Evolutionary conservation across 2,797 vertebrate genomes (phyloP), one percentile per base, ranked within the genome.

Genomic region (Echeneis naucrates): DNA sequence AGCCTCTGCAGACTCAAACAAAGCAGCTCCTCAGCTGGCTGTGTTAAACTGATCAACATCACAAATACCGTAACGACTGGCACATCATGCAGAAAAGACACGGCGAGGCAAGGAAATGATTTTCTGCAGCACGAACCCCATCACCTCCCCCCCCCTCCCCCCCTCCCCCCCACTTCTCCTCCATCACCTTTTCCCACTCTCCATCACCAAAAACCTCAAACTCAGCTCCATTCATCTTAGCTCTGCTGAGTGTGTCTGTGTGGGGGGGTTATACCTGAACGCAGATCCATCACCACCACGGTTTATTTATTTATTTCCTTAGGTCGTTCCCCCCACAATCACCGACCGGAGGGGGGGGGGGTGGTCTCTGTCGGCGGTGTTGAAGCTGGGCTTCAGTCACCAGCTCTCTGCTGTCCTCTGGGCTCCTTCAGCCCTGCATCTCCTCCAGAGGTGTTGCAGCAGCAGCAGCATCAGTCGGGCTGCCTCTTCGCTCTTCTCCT

Each of bases 201-300:
- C 56, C 47, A 61, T 53, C 72, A 62, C 38, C 48, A 64, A 65
- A 61, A 65, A 68, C 30, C 53, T 50, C 0, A 52, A 58, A 17
- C 35, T 42, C 11, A 51, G 40, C 26, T 21, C 9, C 12, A 27
- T 16, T 40, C 19, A 12, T 19, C 14, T 51, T 24, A 12, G 16
- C 17, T 47, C 33, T 37, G 59, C 30, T 37, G 53, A 38, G 44
- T 52, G 16, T 54, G n/a, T 21, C 38, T 45, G 10, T n/a, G n/a
- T 30, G 30, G 27, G 13, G 26, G 35, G n/a, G 21, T n/a, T n/a
- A n/a, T 86, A 92, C 89, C 90, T 91, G 89, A 79, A 60, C 56
- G 75, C 69, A 54, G 77, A 66, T 86, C 79, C 80, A 82, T 79
- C 59, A 51, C 59, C 73, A 30, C 24, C 30, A 16, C 50, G 53